Conservation (phyloP, 2,113 vertebrate species). For the Neodontobutis hainanensis region DNA sequence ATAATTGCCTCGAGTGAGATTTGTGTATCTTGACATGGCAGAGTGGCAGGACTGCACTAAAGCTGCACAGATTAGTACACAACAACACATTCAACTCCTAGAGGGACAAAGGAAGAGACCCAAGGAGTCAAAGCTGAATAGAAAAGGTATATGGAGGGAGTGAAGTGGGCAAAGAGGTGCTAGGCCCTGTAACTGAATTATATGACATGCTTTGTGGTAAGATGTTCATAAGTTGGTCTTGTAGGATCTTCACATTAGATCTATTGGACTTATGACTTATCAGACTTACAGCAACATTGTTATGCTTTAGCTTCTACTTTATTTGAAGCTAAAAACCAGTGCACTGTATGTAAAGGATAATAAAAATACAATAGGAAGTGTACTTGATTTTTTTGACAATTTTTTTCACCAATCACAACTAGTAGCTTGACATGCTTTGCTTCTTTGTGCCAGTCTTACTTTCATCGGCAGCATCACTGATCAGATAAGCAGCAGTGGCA, state of each 20-base stretch:
- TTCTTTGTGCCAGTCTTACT: conserved; percentile 35
- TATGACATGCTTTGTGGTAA: too few species aligned
- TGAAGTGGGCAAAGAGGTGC: too few species aligned
- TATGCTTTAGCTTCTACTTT: too few species aligned
- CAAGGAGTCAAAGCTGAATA: conserved; percentile 52
- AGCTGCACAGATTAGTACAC: conserved; percentile 69
- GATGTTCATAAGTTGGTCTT: too few species aligned
- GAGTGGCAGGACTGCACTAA: conserved; percentile 70
- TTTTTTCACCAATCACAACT: conserved; percentile 40
- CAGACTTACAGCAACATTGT: too few species aligned
- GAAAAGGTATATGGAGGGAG: conserved; percentile 45
- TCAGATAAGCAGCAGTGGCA: conserved; percentile 37
- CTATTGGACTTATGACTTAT: too few species aligned
- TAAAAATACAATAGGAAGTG: conserved; percentile 21
- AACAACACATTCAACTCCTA: conserved; percentile 60
- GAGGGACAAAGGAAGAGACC: conserved; percentile 45
- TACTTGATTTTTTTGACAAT: conserved; percentile 32
- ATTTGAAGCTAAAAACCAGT: too few species aligned
- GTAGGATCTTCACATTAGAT: too few species aligned
- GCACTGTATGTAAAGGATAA: neutral
- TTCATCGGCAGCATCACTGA: conserved; percentile 32
- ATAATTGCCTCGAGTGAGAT: conserved; percentile 71
- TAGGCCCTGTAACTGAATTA: conserved; percentile 4
- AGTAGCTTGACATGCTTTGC: conserved; percentile 55
- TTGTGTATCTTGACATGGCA: conserved; percentile 73